Evolutionary conservation across 2,113 vertebrate genomes (phyloP), one percentile per base, ranked within the genome.

Genomic region (Podilymbus podiceps): DNA sequence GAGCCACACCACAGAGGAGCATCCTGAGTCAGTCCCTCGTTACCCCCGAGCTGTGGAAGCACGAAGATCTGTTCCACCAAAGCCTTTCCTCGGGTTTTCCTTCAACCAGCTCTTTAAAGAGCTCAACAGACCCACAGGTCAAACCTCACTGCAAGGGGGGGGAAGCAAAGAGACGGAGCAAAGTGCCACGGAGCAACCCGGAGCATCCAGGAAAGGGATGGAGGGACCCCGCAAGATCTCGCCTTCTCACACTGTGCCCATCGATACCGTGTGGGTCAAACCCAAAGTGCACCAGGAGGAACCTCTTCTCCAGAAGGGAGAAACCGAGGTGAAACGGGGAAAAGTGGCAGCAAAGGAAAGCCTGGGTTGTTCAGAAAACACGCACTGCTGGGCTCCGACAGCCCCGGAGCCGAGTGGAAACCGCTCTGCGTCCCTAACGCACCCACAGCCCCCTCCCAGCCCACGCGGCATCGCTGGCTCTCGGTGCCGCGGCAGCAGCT

Each of bases 181-280:
- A 55, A 89, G 35, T 5, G 8, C 33, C 25, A 1, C 0, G 7
- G 44, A 55, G 53, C 35, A 56, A 30, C 42, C 90, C 22, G 40
- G n/a, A 7, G 6, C 3, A 21, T 2, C 58, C 59, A 3, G 40
- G 7, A 9, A 19, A 55, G 6, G 1, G 0, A 42, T 42, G 42
- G 42, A 42, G 42, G 42, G 42, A 42, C 13, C 42, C 42, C 13
- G 42, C 42, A 42, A 8, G 8, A 19, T 12, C 71, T 33, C 27
- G 1, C 20, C 46, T 30, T 38, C 42, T 25, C 8, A 0, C 3
- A 3, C 33, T 9, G 20, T 5, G 38, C 59, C 72, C 33, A 8
- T 22, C 11, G 2, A 8, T 8, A 22, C 38, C 9, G 1, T 1
- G 1, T 1, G 40, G 73, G 58, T 79, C 66, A 64, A 49, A 56